Evolutionary conservation across 2,797 vertebrate species (phyloP), one percentile per base, ranked within the genome.

Genomic region (Sebastolobus alascanus): DNA sequence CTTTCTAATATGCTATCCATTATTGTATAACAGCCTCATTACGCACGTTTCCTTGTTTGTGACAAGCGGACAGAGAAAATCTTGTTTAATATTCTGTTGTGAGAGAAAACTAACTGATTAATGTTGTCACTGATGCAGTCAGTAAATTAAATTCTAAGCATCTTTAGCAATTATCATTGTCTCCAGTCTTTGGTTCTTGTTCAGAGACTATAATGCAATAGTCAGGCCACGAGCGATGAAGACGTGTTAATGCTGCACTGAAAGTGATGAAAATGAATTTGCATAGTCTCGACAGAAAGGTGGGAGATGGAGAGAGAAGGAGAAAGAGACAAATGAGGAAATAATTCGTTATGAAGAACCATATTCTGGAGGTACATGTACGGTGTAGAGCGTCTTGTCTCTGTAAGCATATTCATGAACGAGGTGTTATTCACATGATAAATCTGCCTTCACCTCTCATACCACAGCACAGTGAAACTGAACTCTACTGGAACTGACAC

Each of bases 281-380:
- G 37, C 40, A 59, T 7, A 64, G 54, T 35, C 38, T 5, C 13
- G 10, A 31, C 38, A 55, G 43, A 31, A 22, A 69, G 12, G 3
- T 20, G 35, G 12, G 14, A 66, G 20, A 56, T 5, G 1, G 7
- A 54, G 13, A n/a, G 54, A 29, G 11, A 20, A 22, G 4, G 4
- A 43, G 60, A 20, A 56, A 35, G 31, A 77, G 40, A 69, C 50
- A 76, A 50, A 74, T 25, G 38, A 59, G 40, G 64, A 58, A 58
- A 8, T 79, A 38, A 68, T 77, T 18, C 22, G 40, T 25, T 0
- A 8, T 63, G 16, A 29, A 50, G 35, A 4, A 14, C 0, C 14
- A 22, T 29, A 18, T 52, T 52, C 18, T 16, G 37, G 22, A 72
- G 18, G 27, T n/a, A 16, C 46, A 18, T 50, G 33, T 1, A 43